phyloP scores from a whole-genome alignment of 2,888 invertebrate genomes.

The Cephus nigrinus region DNA sequence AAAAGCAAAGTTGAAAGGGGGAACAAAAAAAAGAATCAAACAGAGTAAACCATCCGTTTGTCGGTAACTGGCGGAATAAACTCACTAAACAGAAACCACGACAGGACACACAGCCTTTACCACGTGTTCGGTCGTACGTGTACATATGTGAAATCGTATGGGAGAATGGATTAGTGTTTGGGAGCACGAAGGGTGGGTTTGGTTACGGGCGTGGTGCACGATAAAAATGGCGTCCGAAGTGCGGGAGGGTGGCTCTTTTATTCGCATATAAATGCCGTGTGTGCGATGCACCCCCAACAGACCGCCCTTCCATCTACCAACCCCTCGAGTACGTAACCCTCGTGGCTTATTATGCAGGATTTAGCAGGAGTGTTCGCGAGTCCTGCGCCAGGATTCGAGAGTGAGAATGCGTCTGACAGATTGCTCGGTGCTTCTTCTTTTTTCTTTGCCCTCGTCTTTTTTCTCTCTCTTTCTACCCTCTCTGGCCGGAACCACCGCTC shows the following conservation, averaged over 20 bases:
- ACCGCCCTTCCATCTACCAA: conserved; percentile 45
- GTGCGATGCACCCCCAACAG: conserved; percentile 55
- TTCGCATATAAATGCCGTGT: conserved; percentile 49
- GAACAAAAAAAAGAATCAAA: conserved; percentile 29
- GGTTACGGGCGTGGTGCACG: conserved; percentile 60
- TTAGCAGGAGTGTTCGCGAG: background rate
- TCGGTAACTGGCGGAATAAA: background rate
- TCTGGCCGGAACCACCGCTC: background rate
- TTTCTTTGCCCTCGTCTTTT: conserved; percentile 29
- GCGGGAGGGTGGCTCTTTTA: conserved; percentile 36
- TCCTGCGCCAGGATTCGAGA: background rate
- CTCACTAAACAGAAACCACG: background rate
- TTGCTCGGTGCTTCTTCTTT: conserved; percentile 12
- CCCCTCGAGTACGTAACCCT: conserved; percentile 46
- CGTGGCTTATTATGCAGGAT: conserved; percentile 50
- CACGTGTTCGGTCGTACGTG: background rate
- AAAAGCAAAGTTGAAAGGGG: conserved; percentile 4
- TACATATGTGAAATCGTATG: background rate
- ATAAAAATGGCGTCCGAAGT: conserved; percentile 59
- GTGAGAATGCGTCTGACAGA: background rate
- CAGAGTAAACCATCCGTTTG: conserved; percentile 18
- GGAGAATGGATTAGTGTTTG: background rate
- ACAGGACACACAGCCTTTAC: background rate
- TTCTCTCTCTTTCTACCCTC: conserved; percentile 21
- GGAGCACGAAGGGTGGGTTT: background rate